Evolutionary conservation across 2,888 invertebrate species (phyloP).

Genomic region (Plutella xylostella): DNA sequence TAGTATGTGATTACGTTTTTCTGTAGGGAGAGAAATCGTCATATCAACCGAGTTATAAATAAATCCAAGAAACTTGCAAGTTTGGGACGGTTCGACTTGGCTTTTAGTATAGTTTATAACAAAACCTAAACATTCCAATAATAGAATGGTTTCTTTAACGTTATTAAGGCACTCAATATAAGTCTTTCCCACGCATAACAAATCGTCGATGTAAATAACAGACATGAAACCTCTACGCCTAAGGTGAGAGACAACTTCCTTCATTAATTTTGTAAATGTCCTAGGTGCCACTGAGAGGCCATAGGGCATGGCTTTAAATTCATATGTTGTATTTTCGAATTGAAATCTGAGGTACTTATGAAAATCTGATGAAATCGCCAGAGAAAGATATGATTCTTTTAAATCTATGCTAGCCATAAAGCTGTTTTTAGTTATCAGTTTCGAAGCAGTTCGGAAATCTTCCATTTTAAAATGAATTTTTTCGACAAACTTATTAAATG

Average conservation of each 20-base stretch:
- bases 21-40: background rate
- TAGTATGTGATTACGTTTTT: background rate
- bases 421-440: background rate
- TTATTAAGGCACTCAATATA: background rate
- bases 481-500: background rate
- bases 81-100: background rate
- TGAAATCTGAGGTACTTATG: background rate
- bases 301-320: background rate
- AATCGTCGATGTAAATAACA: background rate
- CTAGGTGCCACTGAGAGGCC: background rate
- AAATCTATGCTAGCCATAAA: background rate
- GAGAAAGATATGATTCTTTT: background rate
- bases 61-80: background rate
- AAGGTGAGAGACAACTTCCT: background rate
- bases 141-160: background rate
- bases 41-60: background rate
- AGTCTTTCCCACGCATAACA: background rate
- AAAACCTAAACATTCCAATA: background rate
- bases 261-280: background rate
- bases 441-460: background rate
- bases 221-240: background rate
- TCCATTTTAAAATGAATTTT: background rate
- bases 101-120: background rate
- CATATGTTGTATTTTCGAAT: background rate
- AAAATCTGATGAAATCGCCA: background rate